phyloP scores from a whole-genome alignment of 1,140 invertebrate genomes.

The Trichogramma pretiosum region DNA sequence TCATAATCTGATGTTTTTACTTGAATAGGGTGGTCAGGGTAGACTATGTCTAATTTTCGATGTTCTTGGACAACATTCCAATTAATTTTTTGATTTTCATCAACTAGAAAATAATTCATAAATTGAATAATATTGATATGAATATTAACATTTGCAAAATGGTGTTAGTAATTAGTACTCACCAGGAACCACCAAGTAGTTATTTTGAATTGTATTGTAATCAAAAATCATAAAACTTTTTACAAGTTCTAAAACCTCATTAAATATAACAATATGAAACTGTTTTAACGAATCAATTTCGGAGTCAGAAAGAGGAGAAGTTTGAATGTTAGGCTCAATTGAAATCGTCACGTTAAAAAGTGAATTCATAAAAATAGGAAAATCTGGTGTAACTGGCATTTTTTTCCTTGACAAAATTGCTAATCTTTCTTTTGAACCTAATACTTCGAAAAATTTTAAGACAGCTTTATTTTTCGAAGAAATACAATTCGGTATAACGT shows the following conservation, averaged over 20 bases:
- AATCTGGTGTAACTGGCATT: conserved; percentile 57
- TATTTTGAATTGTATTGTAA: conserved; percentile 53
- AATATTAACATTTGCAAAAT: background rate
- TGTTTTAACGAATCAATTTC: conserved; percentile 51
- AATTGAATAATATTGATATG: background rate
- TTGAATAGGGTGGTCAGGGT: conserved; percentile 20
- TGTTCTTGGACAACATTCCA: conserved; percentile 51
- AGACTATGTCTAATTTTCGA: conserved; percentile 29
- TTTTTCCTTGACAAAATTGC: conserved; percentile 52
- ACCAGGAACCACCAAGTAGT: conserved; percentile 69
- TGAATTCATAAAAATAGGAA: conserved; percentile 79
- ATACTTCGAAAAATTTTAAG: conserved; percentile 32
- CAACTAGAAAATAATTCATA: conserved; percentile 13
- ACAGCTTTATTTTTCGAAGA: conserved; percentile 29
- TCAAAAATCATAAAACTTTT: conserved; percentile 72
- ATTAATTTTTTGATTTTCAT: conserved; percentile 46
- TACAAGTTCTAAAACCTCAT: conserved; percentile 64
- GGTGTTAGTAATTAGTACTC: conserved; percentile 13
- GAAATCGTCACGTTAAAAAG: conserved; percentile 52
- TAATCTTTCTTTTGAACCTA: conserved; percentile 37
- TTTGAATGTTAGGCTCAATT: conserved; percentile 46
- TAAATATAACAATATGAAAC: conserved; percentile 55
- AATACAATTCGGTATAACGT: conserved; percentile 47
- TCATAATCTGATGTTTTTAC: conserved; percentile 29
- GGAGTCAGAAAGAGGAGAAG: conserved; percentile 44